Evolutionary conservation across 2,797 vertebrate species (phyloP), one percentile per base, ranked within the genome.

Genomic region (Anguilla obscura): DNA sequence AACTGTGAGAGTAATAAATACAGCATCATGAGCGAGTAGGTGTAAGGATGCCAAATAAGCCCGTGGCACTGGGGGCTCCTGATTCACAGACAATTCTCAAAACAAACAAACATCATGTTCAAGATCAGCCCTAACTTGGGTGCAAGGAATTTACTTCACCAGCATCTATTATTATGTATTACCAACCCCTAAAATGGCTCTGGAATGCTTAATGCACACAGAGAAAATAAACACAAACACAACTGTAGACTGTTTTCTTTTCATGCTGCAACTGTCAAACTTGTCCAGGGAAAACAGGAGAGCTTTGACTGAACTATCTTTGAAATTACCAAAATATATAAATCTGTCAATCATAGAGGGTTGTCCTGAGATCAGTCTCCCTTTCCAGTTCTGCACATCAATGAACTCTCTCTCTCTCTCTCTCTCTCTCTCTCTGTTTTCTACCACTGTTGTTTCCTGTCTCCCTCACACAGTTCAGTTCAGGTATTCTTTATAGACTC

Each of bases 401-500:
- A 12, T 45, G 45, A 8, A 24, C 45, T 82, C 8, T 50, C 79
- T 48, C 40, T 82, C 7, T 79, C 3, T 79, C 52, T 33, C 33
- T 80, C 7, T 50, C 79, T 48, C 40, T 82, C 7, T 79, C 4
- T 79, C 52, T 88, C 88, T 90, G 88, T 85, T 79, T 87, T 89
- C 82, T 88, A 52, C 87, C 89, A 86, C 79, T 18, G 82, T 89
- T 88, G 58, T 74, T 60, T 79, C 69, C 66, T 86, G 18, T 84
- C 45, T 85, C 71, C 88, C 18, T 87, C 89, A 21, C 87, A 14
- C 56, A 74, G 12, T 74, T 10, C 30, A 74, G 30, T 33, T 74
- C 69, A 36, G 30, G 27, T 74, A 33, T 36, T 74, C 69, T 74
- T 74, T 74, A 74, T 36, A 12, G 69, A 36, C 27, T 36, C 12